Percentiles rank a stretch among this genome's conserved stretches.
phyloP scores from a whole-genome alignment of 2,888 invertebrate species.

The Malachius bipustulatus region DNA sequence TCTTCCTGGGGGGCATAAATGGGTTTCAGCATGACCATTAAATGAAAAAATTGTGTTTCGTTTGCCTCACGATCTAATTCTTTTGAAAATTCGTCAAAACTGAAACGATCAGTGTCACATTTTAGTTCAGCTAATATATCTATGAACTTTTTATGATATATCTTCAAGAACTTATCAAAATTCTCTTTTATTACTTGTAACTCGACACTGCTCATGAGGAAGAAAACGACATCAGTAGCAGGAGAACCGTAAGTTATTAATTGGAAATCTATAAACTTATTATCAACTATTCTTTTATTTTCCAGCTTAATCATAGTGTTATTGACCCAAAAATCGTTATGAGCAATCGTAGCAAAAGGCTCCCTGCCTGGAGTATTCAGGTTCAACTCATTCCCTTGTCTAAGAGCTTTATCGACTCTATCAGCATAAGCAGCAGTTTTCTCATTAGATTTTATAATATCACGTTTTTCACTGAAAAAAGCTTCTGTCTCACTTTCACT shows the following conservation, averaged over 20 bases:
- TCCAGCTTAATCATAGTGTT: slow-evolving; percentile 41
- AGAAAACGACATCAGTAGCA: slow-evolving; percentile 22
- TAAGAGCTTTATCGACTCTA: no score
- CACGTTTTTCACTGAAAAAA: background rate
- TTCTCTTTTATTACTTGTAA: no score
- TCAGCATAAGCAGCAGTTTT: background rate
- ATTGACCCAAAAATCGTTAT: slow-evolving; percentile 47
- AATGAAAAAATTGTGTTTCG: slow-evolving; percentile 32
- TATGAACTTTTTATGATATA: no score
- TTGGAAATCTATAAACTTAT: slow-evolving; percentile 26
- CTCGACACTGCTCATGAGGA: no score
- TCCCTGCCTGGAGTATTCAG: no score
- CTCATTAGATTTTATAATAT: background rate
- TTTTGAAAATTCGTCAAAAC: slow-evolving; percentile 27
- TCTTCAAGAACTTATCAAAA: no score
- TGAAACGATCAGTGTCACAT: slow-evolving; percentile 25
- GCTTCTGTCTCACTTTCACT: background rate
- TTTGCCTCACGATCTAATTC: slow-evolving; percentile 30
- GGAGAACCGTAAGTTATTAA: slow-evolving; percentile 20
- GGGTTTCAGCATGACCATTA: slow-evolving; percentile 35
- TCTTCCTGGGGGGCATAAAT: slow-evolving; percentile 29
- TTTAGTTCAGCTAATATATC: slow-evolving; percentile 8
- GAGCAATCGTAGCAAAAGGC: slow-evolving; percentile 41
- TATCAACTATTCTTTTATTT: slow-evolving; percentile 15
- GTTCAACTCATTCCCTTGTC: no score